Percentiles rank a stretch among this genome's conserved stretches.
phyloP scores from a whole-genome alignment of 2,888 invertebrate genomes.

The Metacarcinus magister region DNA sequence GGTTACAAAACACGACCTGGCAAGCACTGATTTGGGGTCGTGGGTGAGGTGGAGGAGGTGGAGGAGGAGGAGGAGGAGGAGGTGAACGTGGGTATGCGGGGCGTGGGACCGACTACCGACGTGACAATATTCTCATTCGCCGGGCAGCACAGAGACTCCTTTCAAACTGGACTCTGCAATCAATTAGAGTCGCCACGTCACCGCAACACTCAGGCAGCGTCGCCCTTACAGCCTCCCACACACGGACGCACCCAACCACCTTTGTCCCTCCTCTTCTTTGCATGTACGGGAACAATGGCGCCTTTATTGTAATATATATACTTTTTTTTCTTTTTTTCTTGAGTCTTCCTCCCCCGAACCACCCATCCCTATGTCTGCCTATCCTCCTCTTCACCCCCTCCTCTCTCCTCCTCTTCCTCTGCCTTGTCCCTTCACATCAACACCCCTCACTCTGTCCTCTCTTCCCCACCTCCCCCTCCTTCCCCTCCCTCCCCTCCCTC shows the following conservation, averaged over 20 bases:
- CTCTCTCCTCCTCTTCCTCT: neutral
- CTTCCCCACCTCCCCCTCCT: neutral
- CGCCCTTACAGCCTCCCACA: neutral
- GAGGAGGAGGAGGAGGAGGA: neutral
- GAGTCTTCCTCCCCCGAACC: no score
- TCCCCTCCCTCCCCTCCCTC: neutral
- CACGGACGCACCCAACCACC: neutral
- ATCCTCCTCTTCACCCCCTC: neutral
- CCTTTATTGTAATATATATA: neutral
- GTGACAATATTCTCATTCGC: slow-evolving; percentile 16
- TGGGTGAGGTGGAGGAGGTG: neutral
- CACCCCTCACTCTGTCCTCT: neutral
- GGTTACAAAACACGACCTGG: neutral
- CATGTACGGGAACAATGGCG: neutral
- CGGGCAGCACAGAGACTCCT: neutral
- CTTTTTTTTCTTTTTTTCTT: neutral
- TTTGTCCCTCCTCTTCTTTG: neutral
- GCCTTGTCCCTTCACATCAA: neutral
- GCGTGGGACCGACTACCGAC: neutral
- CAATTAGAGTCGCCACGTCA: slow-evolving; percentile 3
- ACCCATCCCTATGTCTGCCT: neutral
- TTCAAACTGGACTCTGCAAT: slow-evolving; percentile 34
- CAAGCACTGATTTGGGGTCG: neutral
- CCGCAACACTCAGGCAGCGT: neutral
- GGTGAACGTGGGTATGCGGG: neutral